Base-by-base conservation (phyloP, 2,113 vertebrate genomes). In the Hiodon tergisus region DNA sequence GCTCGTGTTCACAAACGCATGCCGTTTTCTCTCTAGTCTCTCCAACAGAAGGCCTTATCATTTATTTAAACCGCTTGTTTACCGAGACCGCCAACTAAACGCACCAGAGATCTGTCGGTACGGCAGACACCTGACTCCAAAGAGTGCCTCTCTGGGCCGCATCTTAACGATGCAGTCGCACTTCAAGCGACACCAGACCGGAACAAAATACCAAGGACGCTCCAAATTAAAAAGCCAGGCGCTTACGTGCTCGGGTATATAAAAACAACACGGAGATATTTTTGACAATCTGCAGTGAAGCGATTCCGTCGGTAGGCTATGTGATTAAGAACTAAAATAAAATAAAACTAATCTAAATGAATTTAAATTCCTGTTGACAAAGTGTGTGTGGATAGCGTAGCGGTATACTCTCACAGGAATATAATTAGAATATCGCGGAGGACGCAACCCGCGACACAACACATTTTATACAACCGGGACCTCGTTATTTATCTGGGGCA, bases 401-500 rank as follows among this genome's bases (percentile, higher is more conserved):
- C 16, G 6, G 62, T 31, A 46, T 7, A n/a, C 11, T 16, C 10
- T 5, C 9, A 67, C 11, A 9, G 13, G 2, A 57, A 66, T 6
- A 46, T 50, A 10, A 7, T 31, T 65, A 4, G 8, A 66, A 58
- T 58, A n/a, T 67, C 13, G 14, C 6, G 11, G 63, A 54, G 31
- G 46, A 54, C 31, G 11, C 65, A 8, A 58, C 14, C 13, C 16
- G 58, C 13, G n/a, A 9, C 53, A 3, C 51, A 16, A 66, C 60
- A 52, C 31, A 71, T 75, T 67, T 46, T 69, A 65, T 66, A 67
- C 67, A 13, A 73, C 62, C 50, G 59, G 73, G 59, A 9, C 52
- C 55, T 73, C 60, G 66, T 76, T 81, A 66, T 74, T 74, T 71
- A 74, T 78, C 73, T 69, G 76, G 70, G 68, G 11, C 77, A 78